These are phyloP conservation scores for Saguinus imperator DNA, from an alignment of 2,113 vertebrate genomes.

Conservation along the genomic window DNA sequence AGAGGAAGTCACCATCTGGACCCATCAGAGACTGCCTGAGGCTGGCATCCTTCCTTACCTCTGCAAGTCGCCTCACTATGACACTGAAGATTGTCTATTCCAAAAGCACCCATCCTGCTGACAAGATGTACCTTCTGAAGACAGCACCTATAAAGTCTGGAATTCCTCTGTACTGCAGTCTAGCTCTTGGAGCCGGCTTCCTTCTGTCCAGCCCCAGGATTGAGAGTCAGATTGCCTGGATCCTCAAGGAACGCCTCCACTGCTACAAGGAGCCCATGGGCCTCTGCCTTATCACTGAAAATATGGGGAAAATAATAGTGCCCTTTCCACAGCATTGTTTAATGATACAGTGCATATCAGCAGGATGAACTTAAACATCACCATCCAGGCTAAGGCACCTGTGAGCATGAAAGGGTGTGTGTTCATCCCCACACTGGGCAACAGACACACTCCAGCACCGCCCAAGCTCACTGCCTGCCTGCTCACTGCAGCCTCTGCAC, in stretches of 20 bases:
- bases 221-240: background rate
- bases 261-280: background rate
- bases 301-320: fast-evolving
- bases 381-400: background rate
- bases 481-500: background rate
- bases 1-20: background rate
- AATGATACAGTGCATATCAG: background rate
- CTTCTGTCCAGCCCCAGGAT: no score
- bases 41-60: background rate
- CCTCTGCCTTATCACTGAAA: background rate
- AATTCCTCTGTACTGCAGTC: background rate
- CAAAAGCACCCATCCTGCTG: background rate
- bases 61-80: background rate
- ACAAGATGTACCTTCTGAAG: fast-evolving
- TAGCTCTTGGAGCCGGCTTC: background rate
- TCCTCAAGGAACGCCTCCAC: fast-evolving
- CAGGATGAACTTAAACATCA: background rate
- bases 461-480: fast-evolving
- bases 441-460: background rate
- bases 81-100: background rate
- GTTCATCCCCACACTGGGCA: background rate
- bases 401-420: fast-evolving
- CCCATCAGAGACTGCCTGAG: background rate
- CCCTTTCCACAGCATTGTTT: background rate
- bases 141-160: background rate